Percentiles rank a stretch among this genome's conserved stretches.
Conservation (phyloP, 2,888 invertebrate species). For the Lottia gigantea region DNA sequence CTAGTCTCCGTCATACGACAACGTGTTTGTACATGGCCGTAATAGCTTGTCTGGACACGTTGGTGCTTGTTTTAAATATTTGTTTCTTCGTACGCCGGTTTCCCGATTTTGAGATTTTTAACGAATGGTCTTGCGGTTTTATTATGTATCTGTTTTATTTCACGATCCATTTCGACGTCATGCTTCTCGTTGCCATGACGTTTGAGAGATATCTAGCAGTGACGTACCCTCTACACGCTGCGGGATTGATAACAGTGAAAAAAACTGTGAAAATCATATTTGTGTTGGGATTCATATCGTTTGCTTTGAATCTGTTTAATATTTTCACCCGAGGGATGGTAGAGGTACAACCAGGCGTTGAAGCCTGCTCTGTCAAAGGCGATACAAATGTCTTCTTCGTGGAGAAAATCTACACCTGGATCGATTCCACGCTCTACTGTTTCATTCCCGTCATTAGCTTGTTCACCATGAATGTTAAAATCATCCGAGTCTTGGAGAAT, state of each 20-base stretch:
- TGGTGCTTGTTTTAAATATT: constrained; percentile 25
- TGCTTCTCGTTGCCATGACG: constrained; percentile 29
- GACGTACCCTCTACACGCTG: constrained; percentile 25
- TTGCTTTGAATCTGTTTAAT: constrained; percentile 25
- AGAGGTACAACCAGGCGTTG: background rate
- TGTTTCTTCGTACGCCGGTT: constrained; percentile 17
- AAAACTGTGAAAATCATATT: constrained; percentile 19
- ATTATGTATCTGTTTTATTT: constrained; percentile 29
- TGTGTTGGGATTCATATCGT: constrained; percentile 9
- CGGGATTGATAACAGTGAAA: constrained; percentile 11
- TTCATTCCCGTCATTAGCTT: constrained; percentile 28
- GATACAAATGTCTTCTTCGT: constrained; percentile 21
- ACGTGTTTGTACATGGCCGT: constrained; percentile 31
- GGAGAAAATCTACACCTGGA: constrained; percentile 29
- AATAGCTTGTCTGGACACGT: constrained; percentile 27
- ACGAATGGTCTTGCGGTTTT: constrained; percentile 24
- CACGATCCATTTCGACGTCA: constrained; percentile 27
- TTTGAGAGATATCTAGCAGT: constrained; percentile 30
- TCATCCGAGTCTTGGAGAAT: constrained; percentile 14
- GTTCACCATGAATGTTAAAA: constrained; percentile 27
- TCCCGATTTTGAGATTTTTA: constrained; percentile 17
- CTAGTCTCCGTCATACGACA: constrained; percentile 22
- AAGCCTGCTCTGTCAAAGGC: constrained; percentile 14
- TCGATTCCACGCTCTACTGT: constrained; percentile 32
- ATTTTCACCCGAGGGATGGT: constrained; percentile 24